phyloP scores from a whole-genome alignment of 2,888 invertebrate species.

The Nephrotoma flavescens region DNA sequence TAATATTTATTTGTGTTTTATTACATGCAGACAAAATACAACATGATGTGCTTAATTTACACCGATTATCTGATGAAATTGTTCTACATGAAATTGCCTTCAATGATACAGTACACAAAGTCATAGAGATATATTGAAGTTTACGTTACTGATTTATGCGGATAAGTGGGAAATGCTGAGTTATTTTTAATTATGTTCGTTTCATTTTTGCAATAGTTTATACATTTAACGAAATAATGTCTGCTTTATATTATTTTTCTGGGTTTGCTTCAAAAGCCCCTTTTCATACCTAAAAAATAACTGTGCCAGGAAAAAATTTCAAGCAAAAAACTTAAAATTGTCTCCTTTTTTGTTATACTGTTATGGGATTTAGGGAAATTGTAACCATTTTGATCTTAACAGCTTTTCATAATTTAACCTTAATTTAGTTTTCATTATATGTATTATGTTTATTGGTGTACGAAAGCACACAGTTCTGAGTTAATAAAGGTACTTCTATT shows the following conservation, averaged over 20 bases:
- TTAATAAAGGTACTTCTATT: neutral
- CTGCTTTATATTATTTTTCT: neutral
- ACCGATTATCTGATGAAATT: no score
- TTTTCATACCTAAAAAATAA: neutral
- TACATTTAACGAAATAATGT: neutral
- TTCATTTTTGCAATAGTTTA: neutral
- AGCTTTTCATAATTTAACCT: slow-evolving; percentile 3
- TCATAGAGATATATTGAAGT: no score
- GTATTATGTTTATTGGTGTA: neutral
- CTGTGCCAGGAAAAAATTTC: neutral
- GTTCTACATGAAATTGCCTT: no score
- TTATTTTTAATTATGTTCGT: no score
- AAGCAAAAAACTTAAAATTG: neutral
- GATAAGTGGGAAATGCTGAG: no score
- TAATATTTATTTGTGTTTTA: no score
- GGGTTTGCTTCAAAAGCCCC: neutral
- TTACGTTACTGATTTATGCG: no score
- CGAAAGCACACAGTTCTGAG: neutral
- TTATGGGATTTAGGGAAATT: neutral
- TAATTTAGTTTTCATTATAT: neutral
- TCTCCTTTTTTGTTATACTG: neutral
- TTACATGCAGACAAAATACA: no score
- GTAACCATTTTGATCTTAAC: neutral
- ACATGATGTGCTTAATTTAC: no score
- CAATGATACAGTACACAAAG: no score